Conservation (phyloP, 2,888 invertebrate genomes). For the Hyppa rectilinea region DNA sequence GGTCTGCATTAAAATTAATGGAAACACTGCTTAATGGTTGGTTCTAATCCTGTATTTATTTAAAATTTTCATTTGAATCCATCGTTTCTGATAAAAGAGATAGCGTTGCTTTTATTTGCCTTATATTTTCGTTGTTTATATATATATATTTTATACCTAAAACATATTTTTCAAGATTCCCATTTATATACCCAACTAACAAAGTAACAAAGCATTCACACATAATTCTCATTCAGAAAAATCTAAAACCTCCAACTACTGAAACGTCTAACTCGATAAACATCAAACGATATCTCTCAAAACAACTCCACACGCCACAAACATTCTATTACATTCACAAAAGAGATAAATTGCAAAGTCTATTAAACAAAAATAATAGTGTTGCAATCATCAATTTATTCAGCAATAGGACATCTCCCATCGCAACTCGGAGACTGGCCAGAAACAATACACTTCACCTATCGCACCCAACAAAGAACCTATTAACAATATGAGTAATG, state of each 20-base stretch:
- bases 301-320: slow-evolving; percentile 22
- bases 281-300: slow-evolving; percentile 23
- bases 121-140: no score
- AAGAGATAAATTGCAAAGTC: slow-evolving; percentile 59
- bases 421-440: slow-evolving; percentile 65
- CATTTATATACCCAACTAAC: background rate
- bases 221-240: background rate
- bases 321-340: slow-evolving; percentile 43
- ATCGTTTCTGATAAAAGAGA: slow-evolving; percentile 57
- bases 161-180: background rate
- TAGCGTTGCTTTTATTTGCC: slow-evolving; percentile 34
- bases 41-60: slow-evolving; percentile 79
- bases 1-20: slow-evolving; percentile 79
- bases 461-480: slow-evolving; percentile 82
- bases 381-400: slow-evolving; percentile 62
- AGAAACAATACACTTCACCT: slow-evolving; percentile 77
- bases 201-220: background rate
- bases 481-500: slow-evolving; percentile 85
- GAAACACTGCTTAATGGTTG: slow-evolving; percentile 76
- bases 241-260: background rate
- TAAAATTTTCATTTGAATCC: slow-evolving; percentile 66
- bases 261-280: background rate
- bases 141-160: background rate
- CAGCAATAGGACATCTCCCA: slow-evolving; percentile 69
- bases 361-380: slow-evolving; percentile 62